Base-by-base conservation (phyloP, 2,888 invertebrate species). In the Rotaria magnacalcarata region DNA sequence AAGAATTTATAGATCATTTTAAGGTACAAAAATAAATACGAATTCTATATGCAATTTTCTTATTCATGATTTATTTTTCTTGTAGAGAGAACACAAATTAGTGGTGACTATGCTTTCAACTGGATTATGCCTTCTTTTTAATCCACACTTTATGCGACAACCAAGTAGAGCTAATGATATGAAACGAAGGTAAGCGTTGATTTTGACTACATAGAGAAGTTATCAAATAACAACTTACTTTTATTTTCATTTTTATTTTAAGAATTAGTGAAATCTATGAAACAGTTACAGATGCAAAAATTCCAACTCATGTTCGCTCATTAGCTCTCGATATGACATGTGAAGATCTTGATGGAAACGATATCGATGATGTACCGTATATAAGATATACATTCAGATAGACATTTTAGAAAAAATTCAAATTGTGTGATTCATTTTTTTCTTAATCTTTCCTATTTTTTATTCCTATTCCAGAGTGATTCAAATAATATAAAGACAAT, bases 311-410 rank as follows among this genome's bases (percentile, higher is more conserved):
- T 90, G 96, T 97, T 86, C 94, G 93, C 88, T 96, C 97, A 11
- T 92, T 99, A 86, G 97, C 99, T 47, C 95, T 99, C 90, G 99
- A 99, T 92, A 93, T 98, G 89, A 97, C 97, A 92, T 97, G 97
- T 92, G 96, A 97, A 91, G 96, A 97, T 91, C 93, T 93, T 27
- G 94, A 95, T 87, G 97, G 96, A 67, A 95, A 96, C 89, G 99
- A 99, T 91, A 96, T 99, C 56, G 99, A 99, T 92, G 84, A 85
- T 60, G 97, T 98, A 88, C 99, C 99, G 84, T 99, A 97, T 92
- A 96, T 99, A 87, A 94, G 95, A 89, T 97, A 97, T 92, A 94
- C 94, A 88, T 92, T 96, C n/a, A 87, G 84, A 43, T 67, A 67
- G 16, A 67, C 27, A 34, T 27, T 27, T 60, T 58, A 5, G 10